Evolutionary conservation across 1,140 invertebrate species (phyloP), one percentile per base, ranked within the genome.

Genomic region (Sitophilus oryzae): DNA sequence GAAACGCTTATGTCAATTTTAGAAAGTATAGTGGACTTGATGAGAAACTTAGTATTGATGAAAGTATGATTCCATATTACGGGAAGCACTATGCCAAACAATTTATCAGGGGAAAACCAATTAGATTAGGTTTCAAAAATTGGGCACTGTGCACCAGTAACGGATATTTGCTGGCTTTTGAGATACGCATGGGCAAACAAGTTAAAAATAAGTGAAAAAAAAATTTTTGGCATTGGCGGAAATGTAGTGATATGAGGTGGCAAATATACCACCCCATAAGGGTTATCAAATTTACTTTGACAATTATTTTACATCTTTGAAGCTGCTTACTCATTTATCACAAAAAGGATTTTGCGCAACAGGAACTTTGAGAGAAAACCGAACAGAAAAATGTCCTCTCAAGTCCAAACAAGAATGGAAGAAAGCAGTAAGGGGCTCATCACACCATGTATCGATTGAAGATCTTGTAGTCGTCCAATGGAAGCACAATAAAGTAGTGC

Each of bases 301-400:
- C 46, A 59, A 59, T 48, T 55, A 59, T 47, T 59, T 59, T 47
- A 55, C 52, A n/a, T 23, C 37, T 40, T 52, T 48, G 30, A 25
- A 46, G n/a, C 48, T 59, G 35, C 40, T 55, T 20, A n/a, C 2
- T 10, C 47, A 55, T 45, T 42, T 54, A n/a, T 40, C 57, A 11
- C 8, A 53, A 21, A 34, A 19, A 21, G 35, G 35, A 21, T 46
- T 38, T 20, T 59, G 52, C 25, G 41, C 46, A 11, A 44, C 41
- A 16, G 45, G 51, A 19, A 55, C 57, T 4, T 5, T 59, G 5
- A 16, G 52, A 51, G 52, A 56, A 41, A 59, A 56, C 47, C 21
- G 42, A 42, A 16, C 45, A 20, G 58, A 46, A 52, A 18, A 52
- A 14, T 59, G 58, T 59, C 58, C 47, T 9, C 20, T 56, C n/a